phyloP scores from a whole-genome alignment of 1,140 invertebrate genomes.

The Conopomorpha cramerella region DNA sequence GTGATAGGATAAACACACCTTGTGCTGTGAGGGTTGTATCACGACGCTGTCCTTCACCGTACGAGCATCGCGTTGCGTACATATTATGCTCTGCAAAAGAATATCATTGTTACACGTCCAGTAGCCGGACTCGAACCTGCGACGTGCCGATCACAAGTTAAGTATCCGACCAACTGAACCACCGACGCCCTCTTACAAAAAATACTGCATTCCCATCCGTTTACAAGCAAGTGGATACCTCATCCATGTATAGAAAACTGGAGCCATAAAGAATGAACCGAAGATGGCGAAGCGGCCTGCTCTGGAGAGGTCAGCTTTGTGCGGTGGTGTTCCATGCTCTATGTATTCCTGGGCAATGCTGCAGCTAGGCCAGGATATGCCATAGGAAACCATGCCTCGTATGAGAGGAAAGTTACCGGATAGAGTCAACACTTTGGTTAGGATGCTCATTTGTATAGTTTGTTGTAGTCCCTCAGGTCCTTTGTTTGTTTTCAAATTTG shows the following conservation, averaged over 20 bases:
- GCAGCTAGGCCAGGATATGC: constrained; percentile 71
- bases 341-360: constrained; percentile 67
- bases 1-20: too few species aligned
- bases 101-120: too few species aligned
- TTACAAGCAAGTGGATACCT: too few species aligned
- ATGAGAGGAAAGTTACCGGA: constrained; percentile 34
- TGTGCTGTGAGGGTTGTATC: too few species aligned
- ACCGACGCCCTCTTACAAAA: too few species aligned
- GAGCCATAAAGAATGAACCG: constrained; percentile 42
- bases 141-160: too few species aligned
- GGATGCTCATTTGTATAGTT: constrained; percentile 13
- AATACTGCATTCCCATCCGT: too few species aligned
- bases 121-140: too few species aligned
- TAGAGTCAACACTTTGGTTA: constrained; percentile 17
- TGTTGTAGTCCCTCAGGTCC: constrained; percentile 1
- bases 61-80: too few species aligned
- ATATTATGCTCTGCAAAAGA: too few species aligned
- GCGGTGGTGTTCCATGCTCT: constrained; percentile 23
- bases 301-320: constrained; percentile 40
- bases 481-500: constrained; percentile 4
- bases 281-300: constrained; percentile 29
- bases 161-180: too few species aligned
- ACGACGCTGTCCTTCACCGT: too few species aligned
- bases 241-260: constrained; percentile 40
- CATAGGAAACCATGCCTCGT: constrained; percentile 74